These are phyloP conservation scores for Pagetopsis macropterus DNA, from an alignment of 2,797 vertebrate species.

Conservation along the genomic window DNA sequence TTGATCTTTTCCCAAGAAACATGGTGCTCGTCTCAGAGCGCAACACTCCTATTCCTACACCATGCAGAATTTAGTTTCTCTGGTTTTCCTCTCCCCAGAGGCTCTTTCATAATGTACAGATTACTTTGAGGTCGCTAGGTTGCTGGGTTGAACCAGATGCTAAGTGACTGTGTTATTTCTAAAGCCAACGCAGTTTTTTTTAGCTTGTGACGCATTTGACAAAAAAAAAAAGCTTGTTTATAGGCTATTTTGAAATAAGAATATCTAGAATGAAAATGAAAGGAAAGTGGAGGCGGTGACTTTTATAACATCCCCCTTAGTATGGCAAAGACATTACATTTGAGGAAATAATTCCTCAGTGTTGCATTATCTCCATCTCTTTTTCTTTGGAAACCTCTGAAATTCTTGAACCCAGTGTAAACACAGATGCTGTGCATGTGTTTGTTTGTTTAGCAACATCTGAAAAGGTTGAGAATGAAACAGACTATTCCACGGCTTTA, in stretches of 20 bases:
- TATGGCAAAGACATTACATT: neutral
- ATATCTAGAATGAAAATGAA: neutral
- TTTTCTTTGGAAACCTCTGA: neutral
- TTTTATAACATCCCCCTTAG: neutral
- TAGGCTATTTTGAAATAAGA: constrained; percentile 15
- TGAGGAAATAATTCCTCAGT: neutral
- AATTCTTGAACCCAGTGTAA: neutral
- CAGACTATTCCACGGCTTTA: constrained; percentile 8
- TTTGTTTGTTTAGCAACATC: constrained; percentile 6
- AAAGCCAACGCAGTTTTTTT: constrained; percentile 35
- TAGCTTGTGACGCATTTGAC: constrained; percentile 28
- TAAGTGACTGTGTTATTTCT: constrained; percentile 66
- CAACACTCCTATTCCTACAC: constrained; percentile 25
- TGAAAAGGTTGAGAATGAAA: constrained; percentile 12
- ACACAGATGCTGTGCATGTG: constrained; percentile 9
- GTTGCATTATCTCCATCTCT: neutral
- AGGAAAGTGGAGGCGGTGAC: neutral
- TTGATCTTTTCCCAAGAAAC: constrained; percentile 7
- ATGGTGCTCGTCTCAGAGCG: constrained; percentile 32
- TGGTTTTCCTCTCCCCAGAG: constrained; percentile 42
- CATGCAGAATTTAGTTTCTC: constrained; percentile 59
- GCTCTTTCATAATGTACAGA: constrained; percentile 68
- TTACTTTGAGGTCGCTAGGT: constrained; percentile 69
- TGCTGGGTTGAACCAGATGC: constrained; percentile 65
- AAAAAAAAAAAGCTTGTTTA: constrained; percentile 22